Conservation (phyloP, 2,888 invertebrate species). For the Cecidostiba fungosa region DNA sequence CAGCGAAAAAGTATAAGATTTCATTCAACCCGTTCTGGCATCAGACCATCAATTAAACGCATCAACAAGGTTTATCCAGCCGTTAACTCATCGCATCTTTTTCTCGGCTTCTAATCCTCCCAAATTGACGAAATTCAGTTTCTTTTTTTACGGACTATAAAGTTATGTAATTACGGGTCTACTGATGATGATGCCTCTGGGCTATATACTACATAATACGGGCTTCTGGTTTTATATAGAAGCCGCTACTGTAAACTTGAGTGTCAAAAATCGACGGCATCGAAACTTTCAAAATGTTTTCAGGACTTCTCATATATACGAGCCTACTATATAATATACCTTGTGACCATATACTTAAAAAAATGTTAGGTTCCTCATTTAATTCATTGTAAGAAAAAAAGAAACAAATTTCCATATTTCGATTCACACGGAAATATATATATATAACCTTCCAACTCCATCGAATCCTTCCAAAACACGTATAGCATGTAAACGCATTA, state of each 20-base stretch:
- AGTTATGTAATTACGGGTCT: constrained; percentile 44
- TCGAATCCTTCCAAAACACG: background rate
- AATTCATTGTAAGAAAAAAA: background rate
- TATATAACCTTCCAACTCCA: background rate
- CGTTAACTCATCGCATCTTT: constrained; percentile 43
- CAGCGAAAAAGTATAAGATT: background rate
- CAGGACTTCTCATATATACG: too few species aligned
- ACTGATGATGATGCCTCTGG: background rate
- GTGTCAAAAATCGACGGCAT: too few species aligned
- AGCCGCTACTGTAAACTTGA: constrained; percentile 13
- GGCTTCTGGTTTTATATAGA: constrained; percentile 30
- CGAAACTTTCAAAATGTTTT: too few species aligned
- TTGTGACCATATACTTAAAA: too few species aligned
- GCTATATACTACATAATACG: background rate
- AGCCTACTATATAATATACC: too few species aligned
- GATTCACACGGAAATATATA: constrained; percentile 44
- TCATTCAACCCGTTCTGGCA: background rate
- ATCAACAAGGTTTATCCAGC: constrained; percentile 25
- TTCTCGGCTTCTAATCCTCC: constrained; percentile 27
- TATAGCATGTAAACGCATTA: background rate
- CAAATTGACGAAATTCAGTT: constrained; percentile 6
- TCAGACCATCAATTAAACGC: constrained; percentile 38
- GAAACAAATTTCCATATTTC: constrained; percentile 16
- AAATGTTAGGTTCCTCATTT: too few species aligned
- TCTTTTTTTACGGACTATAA: constrained; percentile 41